phyloP scores from a whole-genome alignment of 2,113 vertebrate species.

The Columbina picui region DNA sequence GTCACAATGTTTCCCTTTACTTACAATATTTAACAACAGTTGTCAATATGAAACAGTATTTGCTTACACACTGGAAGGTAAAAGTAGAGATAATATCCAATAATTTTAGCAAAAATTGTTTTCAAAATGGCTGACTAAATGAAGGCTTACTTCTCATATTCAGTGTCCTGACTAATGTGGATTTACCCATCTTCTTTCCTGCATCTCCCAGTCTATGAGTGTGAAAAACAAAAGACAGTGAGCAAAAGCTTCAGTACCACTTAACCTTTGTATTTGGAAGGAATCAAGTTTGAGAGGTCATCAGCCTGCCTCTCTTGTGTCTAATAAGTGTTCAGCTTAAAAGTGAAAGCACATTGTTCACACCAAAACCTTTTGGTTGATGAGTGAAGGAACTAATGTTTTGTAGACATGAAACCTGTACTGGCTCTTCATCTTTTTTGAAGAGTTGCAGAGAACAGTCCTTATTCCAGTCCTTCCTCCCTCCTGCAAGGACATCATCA shows the following conservation, averaged over 20 bases:
- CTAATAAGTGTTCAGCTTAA: not conserved
- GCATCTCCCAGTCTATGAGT: not conserved
- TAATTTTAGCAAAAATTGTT: not conserved
- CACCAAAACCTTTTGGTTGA: not conserved
- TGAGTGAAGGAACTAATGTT: not conserved
- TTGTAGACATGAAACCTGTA: not conserved
- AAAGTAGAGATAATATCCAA: not conserved
- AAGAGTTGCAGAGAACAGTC: not conserved
- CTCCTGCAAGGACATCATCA: not conserved
- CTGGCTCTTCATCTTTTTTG: not conserved
- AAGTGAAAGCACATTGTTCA: not conserved
- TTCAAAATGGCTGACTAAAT: not conserved
- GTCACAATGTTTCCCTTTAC: not conserved
- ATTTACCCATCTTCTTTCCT: not conserved
- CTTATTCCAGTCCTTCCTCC: not conserved
- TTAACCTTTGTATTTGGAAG: not conserved
- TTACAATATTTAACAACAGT: not conserved
- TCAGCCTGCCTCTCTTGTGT: not conserved
- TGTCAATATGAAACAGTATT: not conserved
- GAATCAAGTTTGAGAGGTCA: not conserved
- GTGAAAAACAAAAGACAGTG: not conserved
- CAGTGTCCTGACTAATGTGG: not conserved
- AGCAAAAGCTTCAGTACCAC: not conserved
- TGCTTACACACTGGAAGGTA: not conserved
- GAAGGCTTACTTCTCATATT: not conserved